Conservation (phyloP, 2,113 vertebrate genomes). For the Micronycteris hirsuta region DNA sequence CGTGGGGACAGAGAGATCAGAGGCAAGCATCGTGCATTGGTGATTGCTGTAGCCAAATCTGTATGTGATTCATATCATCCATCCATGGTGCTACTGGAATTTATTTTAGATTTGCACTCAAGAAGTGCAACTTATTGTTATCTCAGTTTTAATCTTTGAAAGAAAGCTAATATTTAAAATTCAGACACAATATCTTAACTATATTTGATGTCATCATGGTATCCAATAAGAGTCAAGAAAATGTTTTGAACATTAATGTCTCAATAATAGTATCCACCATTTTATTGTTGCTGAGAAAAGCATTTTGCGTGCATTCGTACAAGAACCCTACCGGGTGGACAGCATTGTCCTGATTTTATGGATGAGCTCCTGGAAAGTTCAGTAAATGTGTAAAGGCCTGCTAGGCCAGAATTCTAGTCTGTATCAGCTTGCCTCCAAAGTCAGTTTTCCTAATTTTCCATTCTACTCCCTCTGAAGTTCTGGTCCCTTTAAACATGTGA, state of each 20-base stretch:
- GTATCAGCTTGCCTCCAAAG: not conserved
- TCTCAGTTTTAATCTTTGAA: not conserved
- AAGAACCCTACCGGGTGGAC: not conserved
- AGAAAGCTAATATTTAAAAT: not conserved
- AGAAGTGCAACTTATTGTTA: not conserved
- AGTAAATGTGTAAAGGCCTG: not conserved
- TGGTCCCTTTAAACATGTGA: not conserved
- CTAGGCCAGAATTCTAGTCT: not conserved
- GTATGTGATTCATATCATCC: not conserved
- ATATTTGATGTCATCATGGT: not conserved
- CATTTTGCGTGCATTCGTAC: not conserved
- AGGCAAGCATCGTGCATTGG: not conserved
- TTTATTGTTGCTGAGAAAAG: not conserved
- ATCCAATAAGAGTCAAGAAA: not conserved
- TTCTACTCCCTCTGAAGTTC: not conserved
- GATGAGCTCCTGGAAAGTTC: not conserved
- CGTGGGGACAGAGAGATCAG: not conserved
- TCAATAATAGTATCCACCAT: not conserved
- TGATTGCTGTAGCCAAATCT: not conserved
- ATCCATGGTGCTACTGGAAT: not conserved
- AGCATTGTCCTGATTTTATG: not conserved
- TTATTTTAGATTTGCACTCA: not conserved
- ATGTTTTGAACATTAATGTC: not conserved
- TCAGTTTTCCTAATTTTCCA: not conserved
- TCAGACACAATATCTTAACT: not conserved